Conservation (phyloP, 37 sponge, comb jelly and placozoan species). For the Dysidea cf. avara region DNA sequence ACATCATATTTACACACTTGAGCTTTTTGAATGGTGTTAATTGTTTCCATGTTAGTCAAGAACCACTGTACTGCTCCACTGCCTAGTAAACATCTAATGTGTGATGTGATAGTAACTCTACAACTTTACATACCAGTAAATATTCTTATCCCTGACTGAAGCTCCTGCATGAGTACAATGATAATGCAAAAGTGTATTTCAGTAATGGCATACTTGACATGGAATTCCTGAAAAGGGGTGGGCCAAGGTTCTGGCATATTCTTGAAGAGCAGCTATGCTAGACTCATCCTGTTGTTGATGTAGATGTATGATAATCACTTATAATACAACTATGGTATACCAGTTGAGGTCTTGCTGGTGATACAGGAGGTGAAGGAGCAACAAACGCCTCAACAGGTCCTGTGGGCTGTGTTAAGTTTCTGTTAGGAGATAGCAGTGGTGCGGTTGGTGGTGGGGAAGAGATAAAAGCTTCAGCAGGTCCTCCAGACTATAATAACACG, state of each 20-base stretch:
- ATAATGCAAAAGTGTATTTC: background rate
- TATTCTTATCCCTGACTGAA: constrained; percentile 37
- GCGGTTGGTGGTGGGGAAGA: too few species aligned
- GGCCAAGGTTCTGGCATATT: constrained; percentile 43
- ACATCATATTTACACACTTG: constrained; percentile 18
- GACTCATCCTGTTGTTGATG: constrained; percentile 1
- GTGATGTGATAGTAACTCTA: background rate
- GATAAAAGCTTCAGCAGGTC: too few species aligned
- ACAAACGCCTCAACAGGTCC: too few species aligned
- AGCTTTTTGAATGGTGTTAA: constrained; percentile 40
- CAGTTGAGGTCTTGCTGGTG: background rate
- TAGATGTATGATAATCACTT: background rate
- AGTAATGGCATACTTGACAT: constrained; percentile 38
- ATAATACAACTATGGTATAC: background rate
- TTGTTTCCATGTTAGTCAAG: constrained; percentile 55
- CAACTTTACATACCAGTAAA: constrained; percentile 27
- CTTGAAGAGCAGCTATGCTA: constrained; percentile 8
- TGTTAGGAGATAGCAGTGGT: too few species aligned
- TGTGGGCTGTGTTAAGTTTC: too few species aligned
- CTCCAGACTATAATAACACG: too few species aligned
- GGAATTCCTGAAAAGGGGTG: constrained; percentile 68
- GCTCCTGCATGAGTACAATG: background rate
- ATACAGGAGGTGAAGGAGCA: background rate
- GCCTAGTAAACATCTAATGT: constrained; percentile 22
- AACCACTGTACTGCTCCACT: constrained; percentile 72